Evolutionary conservation across 2,888 invertebrate genomes (phyloP), one percentile per base, ranked within the genome.

Genomic region (Sesia bembeciformis): DNA sequence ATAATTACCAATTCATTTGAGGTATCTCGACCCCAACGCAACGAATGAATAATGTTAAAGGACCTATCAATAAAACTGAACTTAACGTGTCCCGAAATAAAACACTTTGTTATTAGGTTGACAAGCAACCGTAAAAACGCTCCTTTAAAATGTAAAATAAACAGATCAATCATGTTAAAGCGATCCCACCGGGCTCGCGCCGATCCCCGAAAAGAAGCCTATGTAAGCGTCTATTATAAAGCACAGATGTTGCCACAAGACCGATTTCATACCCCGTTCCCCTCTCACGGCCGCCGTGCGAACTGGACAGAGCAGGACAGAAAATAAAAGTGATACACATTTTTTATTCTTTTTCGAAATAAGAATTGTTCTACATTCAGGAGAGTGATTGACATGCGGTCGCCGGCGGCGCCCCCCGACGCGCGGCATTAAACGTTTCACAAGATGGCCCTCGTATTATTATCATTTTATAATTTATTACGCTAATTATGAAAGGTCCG

Each of bases 101-200:
- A 89, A 87, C 81, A 86, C 85, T 86, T 86, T 85, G 87, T 88
- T 88, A 89, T 88, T 86, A 87, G 87, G 88, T 87, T 87, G 89
- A 88, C 89, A 88, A 86, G 83, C 88, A 87, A 87, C 87, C 89
- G 88, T 89, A 89, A 88, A 88, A 89, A 88, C 86, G 86, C 82
- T 84, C 81, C 83, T 88, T 88, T 88, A 88, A 89, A 89, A 88
- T 89, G 87, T 88, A 85, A 89, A 89, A 89, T 88, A 89, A 89
- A 89, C 89, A 88, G 88, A 89, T 89, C 89, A 89, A 89, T 89
- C 89, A 89, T 88, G 84, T 84, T 85, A 81, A 84, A 86, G 82
- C 80, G 85, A 86, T 87, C 88, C 89, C 87, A 82, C 86, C 84
- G 86, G 85, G 85, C 81, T 80, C 81, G 76, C 72, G 68, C 72